phyloP scores from a whole-genome alignment of 64 coral and sea anemone genomes.

The Dendronephthya gigantea region DNA sequence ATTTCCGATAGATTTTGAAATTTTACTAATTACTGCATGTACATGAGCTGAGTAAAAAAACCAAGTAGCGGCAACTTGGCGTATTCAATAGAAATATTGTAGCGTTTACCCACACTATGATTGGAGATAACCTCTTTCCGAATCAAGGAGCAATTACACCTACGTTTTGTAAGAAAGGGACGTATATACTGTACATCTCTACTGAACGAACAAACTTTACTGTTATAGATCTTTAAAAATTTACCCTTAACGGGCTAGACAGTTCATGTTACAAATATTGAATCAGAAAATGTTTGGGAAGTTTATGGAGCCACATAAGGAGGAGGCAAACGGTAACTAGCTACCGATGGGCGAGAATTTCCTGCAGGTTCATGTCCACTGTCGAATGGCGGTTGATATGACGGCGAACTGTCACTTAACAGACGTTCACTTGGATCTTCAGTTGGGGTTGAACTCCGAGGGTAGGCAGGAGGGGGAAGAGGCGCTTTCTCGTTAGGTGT shows the following conservation, averaged over 20 bases:
- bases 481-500: background rate
- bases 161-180: background rate
- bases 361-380: background rate
- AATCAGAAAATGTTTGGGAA: background rate
- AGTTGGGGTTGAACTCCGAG: background rate
- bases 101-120: background rate
- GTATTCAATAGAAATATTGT: background rate
- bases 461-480: slow-evolving; percentile 1
- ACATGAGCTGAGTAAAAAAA: too few relatives aligned
- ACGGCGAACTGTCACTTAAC: background rate
- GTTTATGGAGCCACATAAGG: slow-evolving; percentile 3
- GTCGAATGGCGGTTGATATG: background rate
- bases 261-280: background rate
- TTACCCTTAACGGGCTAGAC: background rate
- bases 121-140: background rate
- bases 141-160: too few relatives aligned
- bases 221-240: background rate
- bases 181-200: background rate
- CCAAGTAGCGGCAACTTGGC: background rate
- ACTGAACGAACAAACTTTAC: background rate
- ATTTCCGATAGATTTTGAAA: too few relatives aligned
- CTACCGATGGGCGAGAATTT: background rate
- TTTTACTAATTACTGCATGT: too few relatives aligned
- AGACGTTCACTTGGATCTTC: background rate
- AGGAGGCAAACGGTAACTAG: background rate